Evolutionary conservation across 2,888 invertebrate species (phyloP).

Genomic region (Adela reaumurella): DNA sequence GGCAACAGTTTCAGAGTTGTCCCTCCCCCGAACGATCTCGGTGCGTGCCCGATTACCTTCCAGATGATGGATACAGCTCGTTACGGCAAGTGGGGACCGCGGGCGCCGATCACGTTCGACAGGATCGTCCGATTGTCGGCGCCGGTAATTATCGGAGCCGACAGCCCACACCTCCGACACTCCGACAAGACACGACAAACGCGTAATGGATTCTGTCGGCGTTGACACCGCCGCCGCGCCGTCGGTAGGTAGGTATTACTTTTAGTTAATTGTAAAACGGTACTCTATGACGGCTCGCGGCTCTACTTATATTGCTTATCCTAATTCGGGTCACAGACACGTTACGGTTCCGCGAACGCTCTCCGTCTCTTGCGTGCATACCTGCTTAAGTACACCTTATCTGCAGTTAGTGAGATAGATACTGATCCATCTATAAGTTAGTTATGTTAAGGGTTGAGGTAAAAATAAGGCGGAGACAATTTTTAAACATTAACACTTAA

Average conservation of each 20-base stretch:
- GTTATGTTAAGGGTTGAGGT: no score
- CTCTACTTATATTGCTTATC: no score
- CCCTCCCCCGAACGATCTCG: no score
- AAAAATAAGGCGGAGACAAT: no score
- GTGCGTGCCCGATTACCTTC: neutral
- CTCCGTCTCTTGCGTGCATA: no score
- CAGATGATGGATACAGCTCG: conserved; percentile 27
- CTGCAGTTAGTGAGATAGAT: no score
- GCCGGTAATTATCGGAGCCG: conserved; percentile 30
- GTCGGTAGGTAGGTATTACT: neutral
- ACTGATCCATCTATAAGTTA: no score
- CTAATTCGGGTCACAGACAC: neutral
- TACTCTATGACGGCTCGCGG: neutral
- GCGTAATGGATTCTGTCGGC: conserved; percentile 45
- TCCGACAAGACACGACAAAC: conserved; percentile 29
- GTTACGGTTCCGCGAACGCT: no score
- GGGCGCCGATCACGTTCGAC: conserved; percentile 44
- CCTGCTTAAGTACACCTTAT: no score
- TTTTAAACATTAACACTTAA: no score
- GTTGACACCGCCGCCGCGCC: conserved; percentile 21
- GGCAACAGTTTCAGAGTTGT: no score
- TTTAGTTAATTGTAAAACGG: neutral
- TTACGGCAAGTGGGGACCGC: conserved; percentile 25
- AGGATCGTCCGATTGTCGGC: conserved; percentile 34
- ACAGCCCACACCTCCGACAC: conserved; percentile 11